Base-by-base conservation (phyloP, 2,888 invertebrate genomes). In the Pomacea canaliculata region DNA sequence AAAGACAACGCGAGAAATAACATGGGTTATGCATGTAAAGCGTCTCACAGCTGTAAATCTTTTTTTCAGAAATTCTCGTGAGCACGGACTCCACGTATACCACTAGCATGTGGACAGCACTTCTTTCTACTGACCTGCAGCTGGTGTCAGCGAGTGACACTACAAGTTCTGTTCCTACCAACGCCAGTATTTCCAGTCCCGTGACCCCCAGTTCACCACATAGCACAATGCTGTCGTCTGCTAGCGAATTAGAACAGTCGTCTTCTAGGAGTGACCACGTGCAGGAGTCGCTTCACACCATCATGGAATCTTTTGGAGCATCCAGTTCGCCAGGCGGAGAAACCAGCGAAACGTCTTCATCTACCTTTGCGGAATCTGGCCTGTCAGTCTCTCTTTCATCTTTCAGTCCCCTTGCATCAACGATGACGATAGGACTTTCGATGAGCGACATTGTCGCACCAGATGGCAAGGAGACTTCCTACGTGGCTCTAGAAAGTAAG, bases 71-170 rank as follows among this genome's bases (percentile, higher is more conserved):
- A 59, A 27, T 70, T 0, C 59, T 27, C 16, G 18, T 67, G 48
- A 66, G 60, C 18, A 62, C 74, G 12, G 69, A 74, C 16, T 69
- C 74, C 16, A 18, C 74, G 9, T 68, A 68, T 12, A 18, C n/a
- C 10, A 51, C 67, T 18, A 37, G 27, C 19, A n/a, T 60, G n/a
- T 69, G 73, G 74, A 74, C 74, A 8, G 68, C 74, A 13, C 68
- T 74, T 8, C 3, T 74, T 60, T 74, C 74, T 8, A 69, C 74
- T 4, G 62, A 37, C 27, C 63, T 74, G n/a, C 67, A 74, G 19
- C 69, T 62, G 5, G 74, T 74, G 74, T 48, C 74, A n/a, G n/a
- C 48, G 10, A 51, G 27, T 49, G 56, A 19, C 23, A n/a, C 56
- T 23, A 65, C 27, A 16, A 23, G 51, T 7, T 27, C 65, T 56